Conservation (phyloP, 2,113 vertebrate species). For the Callionymus lyra region DNA sequence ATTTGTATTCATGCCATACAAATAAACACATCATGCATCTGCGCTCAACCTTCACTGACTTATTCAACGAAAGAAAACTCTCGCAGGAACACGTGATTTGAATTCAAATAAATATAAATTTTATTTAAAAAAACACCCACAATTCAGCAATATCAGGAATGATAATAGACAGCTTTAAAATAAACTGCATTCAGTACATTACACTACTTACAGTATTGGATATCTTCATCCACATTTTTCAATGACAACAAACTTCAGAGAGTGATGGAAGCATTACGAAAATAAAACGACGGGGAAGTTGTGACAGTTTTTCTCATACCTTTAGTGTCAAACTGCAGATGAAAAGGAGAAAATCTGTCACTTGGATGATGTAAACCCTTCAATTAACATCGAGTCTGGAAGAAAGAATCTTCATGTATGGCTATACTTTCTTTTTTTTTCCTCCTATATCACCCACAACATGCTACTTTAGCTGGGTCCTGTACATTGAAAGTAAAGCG, state of each 20-base stretch:
- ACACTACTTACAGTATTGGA: constrained; percentile 99
- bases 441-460: constrained; percentile 69
- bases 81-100: constrained; percentile 46
- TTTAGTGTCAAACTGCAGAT: constrained; percentile 94
- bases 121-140: constrained; percentile 99
- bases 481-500: constrained; percentile 74
- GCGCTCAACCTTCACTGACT: too few species aligned
- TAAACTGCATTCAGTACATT: constrained; percentile 98
- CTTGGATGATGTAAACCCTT: constrained; percentile 83
- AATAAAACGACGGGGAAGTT: constrained; percentile 72
- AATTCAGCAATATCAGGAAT: constrained; percentile 98
- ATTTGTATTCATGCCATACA: too few species aligned
- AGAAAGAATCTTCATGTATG: constrained; percentile 92
- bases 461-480: constrained; percentile 79
- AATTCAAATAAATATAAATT: constrained; percentile 99
- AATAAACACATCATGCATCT: too few species aligned
- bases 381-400: constrained; percentile 91
- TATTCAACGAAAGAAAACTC: neutral
- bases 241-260: constrained; percentile 80
- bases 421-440: constrained; percentile 83
- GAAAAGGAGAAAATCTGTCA: constrained; percentile 73
- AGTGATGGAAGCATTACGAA: constrained; percentile 71
- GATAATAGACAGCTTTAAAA: constrained; percentile 99
- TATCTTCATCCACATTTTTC: constrained; percentile 69
- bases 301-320: constrained; percentile 68